Evolutionary conservation across 37 sponge, comb jelly and placozoan species (phyloP).

Genomic region (Haliclona indistincta): DNA sequence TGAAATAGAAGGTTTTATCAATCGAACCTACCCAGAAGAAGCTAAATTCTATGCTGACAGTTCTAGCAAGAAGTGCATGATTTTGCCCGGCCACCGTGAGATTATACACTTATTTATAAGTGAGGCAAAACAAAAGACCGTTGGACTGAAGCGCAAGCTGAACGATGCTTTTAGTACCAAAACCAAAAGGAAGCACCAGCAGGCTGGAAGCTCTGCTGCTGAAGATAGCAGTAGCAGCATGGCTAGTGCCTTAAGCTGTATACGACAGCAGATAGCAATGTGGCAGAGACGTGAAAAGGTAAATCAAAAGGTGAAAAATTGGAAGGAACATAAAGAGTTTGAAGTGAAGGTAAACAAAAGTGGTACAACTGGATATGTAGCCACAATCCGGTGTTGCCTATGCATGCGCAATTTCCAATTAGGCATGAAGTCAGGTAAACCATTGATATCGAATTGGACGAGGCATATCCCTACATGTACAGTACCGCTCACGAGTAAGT

Average conservation of each 20-base stretch:
- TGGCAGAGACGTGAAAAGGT: slow-evolving; percentile 11
- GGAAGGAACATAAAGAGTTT: slow-evolving; percentile 27
- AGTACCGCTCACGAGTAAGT: too few species aligned
- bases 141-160: too few species aligned
- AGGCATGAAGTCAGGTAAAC: too few species aligned
- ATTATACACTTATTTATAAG: slow-evolving; percentile 13
- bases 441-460: too few species aligned
- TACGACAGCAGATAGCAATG: slow-evolving; percentile 22
- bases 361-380: too few species aligned
- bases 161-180: too few species aligned
- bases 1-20: slow-evolving; percentile 15
- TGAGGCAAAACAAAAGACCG: slow-evolving; percentile 5
- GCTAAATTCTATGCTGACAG: neutral
- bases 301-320: neutral
- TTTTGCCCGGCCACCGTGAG: slow-evolving; percentile 34
- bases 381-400: too few species aligned
- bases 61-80: neutral
- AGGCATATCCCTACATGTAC: too few species aligned
- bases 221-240: neutral
- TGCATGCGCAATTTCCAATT: too few species aligned
- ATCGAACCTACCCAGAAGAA: slow-evolving; percentile 2
- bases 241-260: neutral
- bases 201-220: too few species aligned
- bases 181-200: too few species aligned
- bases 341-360: neutral